These are phyloP conservation scores for Raja brachyura DNA, from an alignment of 2,113 vertebrate species.

Conservation along the genomic window DNA sequence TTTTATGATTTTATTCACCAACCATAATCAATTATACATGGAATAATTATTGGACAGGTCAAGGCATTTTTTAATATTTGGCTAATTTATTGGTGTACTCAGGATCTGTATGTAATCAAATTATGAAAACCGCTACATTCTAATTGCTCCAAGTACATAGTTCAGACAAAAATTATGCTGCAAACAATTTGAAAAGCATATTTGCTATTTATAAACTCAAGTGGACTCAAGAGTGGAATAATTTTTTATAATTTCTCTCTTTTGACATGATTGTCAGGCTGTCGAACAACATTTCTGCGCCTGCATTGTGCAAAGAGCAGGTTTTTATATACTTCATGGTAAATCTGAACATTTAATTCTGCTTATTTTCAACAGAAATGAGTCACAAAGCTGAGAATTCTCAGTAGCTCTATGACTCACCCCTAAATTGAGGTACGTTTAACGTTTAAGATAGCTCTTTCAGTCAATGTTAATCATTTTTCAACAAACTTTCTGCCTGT, in stretches of 20 bases:
- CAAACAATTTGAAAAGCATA: neutral
- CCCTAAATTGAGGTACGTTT: neutral
- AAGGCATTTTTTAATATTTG: neutral
- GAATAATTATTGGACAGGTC: neutral
- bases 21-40: neutral
- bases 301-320: neutral
- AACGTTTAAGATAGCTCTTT: neutral
- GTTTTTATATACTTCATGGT: neutral
- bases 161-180: neutral
- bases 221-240: constrained; percentile 22
- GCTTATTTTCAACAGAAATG: constrained; percentile 20
- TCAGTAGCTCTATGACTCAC: neutral
- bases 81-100: neutral
- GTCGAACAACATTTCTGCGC: neutral
- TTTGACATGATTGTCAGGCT: constrained; percentile 33
- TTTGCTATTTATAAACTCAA: constrained; percentile 33
- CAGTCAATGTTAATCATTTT: neutral
- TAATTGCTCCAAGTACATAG: constrained; percentile 24
- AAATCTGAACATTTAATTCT: neutral
- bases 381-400: constrained; percentile 15
- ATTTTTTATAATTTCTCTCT: constrained; percentile 24
- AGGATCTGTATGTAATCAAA: neutral
- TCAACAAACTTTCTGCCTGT: neutral
- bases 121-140: constrained; percentile 9
- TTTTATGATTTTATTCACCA: neutral